phyloP scores from a whole-genome alignment of 2,797 vertebrate species.

The Eospalax fontanierii region DNA sequence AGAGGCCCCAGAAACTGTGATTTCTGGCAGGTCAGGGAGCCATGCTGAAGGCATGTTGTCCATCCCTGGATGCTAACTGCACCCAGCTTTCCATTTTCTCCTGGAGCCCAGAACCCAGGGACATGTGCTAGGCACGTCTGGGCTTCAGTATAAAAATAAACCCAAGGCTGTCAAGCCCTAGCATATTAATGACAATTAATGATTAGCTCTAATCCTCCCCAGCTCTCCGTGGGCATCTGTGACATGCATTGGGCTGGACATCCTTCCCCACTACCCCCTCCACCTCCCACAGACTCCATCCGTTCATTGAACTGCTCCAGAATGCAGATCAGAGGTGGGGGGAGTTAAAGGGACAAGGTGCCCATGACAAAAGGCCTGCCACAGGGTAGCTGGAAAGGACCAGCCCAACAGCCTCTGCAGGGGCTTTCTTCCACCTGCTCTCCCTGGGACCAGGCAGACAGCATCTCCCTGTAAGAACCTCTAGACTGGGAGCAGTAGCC shows the following conservation, averaged over 20 bases:
- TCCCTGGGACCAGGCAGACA: neutral
- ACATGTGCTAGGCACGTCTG: conserved; percentile 75
- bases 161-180: conserved; percentile 76
- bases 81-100: conserved; percentile 49
- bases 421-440: neutral
- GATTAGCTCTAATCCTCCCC: conserved; percentile 80
- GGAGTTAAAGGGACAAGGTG: conserved; percentile 13
- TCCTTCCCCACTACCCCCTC: conserved; percentile 27
- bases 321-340: conserved; percentile 61
- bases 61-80: neutral
- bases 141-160: conserved; percentile 85
- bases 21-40: too few relatives aligned
- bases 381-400: neutral
- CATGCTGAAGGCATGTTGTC: too few relatives aligned
- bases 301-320: conserved; percentile 80
- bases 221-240: conserved; percentile 85
- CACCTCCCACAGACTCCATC: conserved; percentile 49
- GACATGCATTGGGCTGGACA: conserved; percentile 83
- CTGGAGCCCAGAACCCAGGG: conserved; percentile 58
- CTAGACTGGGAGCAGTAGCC: neutral
- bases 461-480: neutral
- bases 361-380: neutral
- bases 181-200: conserved; percentile 87
- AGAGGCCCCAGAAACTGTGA: neutral
- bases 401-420: neutral